These are phyloP conservation scores for Notothenia coriiceps DNA, from an alignment of 2,113 vertebrate species.

Conservation along the genomic window DNA sequence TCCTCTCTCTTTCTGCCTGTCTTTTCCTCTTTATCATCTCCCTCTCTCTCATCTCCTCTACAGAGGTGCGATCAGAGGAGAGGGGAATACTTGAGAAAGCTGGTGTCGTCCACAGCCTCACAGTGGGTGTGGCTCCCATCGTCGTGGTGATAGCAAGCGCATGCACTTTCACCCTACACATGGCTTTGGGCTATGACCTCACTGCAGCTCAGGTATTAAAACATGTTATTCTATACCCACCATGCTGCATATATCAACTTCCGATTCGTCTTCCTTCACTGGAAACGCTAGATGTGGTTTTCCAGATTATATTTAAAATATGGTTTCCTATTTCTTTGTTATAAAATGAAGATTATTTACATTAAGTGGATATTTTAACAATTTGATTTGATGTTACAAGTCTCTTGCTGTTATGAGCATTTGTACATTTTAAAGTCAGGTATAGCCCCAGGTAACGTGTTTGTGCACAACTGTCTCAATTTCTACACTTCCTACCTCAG, in stretches of 20 bases:
- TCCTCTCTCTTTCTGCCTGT: slow-evolving; percentile 8
- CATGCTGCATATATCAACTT: not conserved
- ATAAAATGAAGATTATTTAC: not conserved
- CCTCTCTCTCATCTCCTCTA: slow-evolving; percentile 22
- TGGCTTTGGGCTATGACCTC: slow-evolving; percentile 86
- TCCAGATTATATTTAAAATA: not conserved
- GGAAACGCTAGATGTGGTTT: not conserved
- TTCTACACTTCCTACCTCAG: slow-evolving; percentile 60
- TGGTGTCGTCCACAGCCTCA: slow-evolving; percentile 84
- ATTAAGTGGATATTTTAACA: not conserved
- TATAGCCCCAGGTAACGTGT: not conserved
- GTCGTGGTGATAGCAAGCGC: slow-evolving; percentile 86
- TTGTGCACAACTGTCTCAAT: not conserved
- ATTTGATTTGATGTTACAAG: not conserved
- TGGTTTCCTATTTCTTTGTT: not conserved
- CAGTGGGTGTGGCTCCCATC: slow-evolving; percentile 84
- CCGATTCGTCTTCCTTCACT: not conserved
- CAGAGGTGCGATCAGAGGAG: slow-evolving; percentile 85
- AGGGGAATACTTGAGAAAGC: slow-evolving; percentile 82
- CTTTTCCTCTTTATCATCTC: slow-evolving; percentile 39
- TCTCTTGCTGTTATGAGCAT: not conserved
- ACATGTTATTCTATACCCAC: not conserved
- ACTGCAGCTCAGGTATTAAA: slow-evolving; percentile 84
- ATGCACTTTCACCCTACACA: slow-evolving; percentile 88
- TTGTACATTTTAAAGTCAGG: not conserved